These are phyloP conservation scores for Enoplolaimus lenunculus DNA, from an alignment of 2,888 invertebrate genomes.

Conservation along the genomic window DNA sequence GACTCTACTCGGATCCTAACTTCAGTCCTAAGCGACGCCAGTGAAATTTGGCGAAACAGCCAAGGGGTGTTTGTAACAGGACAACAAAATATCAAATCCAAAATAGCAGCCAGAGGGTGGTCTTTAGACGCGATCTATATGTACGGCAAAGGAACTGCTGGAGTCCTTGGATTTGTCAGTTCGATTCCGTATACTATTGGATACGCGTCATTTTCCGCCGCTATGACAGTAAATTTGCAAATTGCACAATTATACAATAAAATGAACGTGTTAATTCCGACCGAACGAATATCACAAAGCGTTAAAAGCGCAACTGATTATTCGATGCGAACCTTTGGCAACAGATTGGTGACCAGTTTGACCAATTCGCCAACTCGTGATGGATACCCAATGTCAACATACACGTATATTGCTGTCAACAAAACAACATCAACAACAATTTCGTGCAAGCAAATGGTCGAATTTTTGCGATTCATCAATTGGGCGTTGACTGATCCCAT, in stretches of 20 bases:
- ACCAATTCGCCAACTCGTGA: not conserved
- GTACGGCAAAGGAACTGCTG: constrained; percentile 11
- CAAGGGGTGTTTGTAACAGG: not conserved
- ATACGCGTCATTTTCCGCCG: not conserved
- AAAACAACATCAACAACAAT: not conserved
- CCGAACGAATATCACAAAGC: not conserved
- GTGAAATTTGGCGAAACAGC: not conserved
- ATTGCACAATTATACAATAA: not conserved
- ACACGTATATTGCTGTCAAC: constrained; percentile 14
- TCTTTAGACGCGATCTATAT: not conserved
- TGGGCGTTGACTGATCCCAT: not conserved
- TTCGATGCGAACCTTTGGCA: not conserved
- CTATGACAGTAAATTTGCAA: not conserved
- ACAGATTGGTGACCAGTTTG: not conserved
- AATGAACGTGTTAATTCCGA: not conserved
- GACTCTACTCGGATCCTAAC: not conserved
- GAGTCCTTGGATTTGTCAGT: constrained; percentile 5
- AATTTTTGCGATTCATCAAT: not conserved
- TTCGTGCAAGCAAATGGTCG: not conserved
- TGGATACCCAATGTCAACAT: constrained; percentile 7
- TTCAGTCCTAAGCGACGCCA: not conserved
- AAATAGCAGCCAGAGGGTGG: not conserved
- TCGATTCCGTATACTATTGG: constrained; percentile 6
- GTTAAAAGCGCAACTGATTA: constrained; percentile 1
- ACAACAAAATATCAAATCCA: not conserved